Evolutionary conservation across 2,113 vertebrate species (phyloP).

Genomic region (Neodon shergylaensis): DNA sequence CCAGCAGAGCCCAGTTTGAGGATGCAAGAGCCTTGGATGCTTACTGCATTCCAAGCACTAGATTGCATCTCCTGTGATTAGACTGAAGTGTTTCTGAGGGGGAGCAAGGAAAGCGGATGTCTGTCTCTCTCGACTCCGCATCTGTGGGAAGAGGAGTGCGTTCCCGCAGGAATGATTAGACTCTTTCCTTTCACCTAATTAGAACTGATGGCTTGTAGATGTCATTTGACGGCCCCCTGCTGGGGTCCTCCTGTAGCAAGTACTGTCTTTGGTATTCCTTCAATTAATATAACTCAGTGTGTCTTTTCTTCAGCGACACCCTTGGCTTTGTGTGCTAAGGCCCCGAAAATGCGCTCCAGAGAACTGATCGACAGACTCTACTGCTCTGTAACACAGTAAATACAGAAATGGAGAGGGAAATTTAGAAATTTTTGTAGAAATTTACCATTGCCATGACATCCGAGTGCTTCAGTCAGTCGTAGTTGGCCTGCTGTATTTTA

Average conservation of each 20-base stretch:
- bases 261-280: background rate
- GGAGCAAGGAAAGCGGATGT: constrained; percentile 46
- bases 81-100: constrained; percentile 34
- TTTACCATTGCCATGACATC: background rate
- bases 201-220: constrained; percentile 33
- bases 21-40: background rate
- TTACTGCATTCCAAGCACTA: background rate
- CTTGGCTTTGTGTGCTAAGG: background rate
- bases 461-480: background rate
- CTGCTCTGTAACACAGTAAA: background rate
- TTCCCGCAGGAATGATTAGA: constrained; percentile 52
- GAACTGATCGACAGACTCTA: background rate
- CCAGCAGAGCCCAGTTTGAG: background rate
- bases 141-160: constrained; percentile 52
- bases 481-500: background rate
- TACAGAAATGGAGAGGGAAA: background rate
- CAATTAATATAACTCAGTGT: background rate
- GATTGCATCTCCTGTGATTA: constrained; percentile 21
- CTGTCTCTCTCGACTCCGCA: constrained; percentile 40
- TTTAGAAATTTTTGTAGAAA: background rate
- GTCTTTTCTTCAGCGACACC: background rate
- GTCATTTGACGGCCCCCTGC: background rate
- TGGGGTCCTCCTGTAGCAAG: background rate
- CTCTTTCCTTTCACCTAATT: constrained; percentile 31
- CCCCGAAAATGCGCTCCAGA: background rate